These are phyloP conservation scores for Ophiodon elongatus DNA, from an alignment of 2,113 vertebrate species.

Conservation along the genomic window DNA sequence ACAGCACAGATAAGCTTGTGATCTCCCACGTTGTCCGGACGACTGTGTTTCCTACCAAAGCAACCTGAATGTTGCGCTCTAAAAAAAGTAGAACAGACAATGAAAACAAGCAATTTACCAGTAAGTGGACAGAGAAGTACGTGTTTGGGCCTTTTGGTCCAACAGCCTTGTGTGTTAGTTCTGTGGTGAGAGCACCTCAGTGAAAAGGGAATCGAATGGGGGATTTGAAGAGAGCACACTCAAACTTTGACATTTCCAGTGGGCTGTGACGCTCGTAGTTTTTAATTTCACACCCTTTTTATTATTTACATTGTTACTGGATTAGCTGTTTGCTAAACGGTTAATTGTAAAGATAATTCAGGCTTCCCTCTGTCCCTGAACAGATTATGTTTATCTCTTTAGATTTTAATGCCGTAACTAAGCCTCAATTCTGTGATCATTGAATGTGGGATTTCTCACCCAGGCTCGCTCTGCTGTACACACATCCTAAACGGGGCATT, in stretches of 20 bases:
- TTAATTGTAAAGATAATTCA: not conserved
- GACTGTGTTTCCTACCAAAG: constrained; percentile 1
- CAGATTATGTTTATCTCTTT: not conserved
- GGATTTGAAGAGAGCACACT: constrained; percentile 43
- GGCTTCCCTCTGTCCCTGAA: not conserved
- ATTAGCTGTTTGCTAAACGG: not conserved
- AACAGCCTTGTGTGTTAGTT: constrained; percentile 32
- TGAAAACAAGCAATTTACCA: constrained; percentile 39
- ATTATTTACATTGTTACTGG: no score
- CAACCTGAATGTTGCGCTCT: constrained; percentile 9
- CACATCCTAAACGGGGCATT: not conserved
- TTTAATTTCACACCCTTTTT: no score
- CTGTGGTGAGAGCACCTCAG: constrained; percentile 18
- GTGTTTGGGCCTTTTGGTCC: constrained; percentile 31
- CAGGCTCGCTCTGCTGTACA: not conserved
- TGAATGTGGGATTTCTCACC: not conserved
- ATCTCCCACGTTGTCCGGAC: constrained; percentile 3
- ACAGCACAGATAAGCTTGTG: not conserved
- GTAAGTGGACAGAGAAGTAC: constrained; percentile 43
- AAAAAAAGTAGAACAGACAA: constrained; percentile 34
- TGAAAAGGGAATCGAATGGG: constrained; percentile 57
- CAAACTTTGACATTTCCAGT: constrained; percentile 49
- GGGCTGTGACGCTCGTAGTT: constrained; percentile 1
- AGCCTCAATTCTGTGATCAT: not conserved
- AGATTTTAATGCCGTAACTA: not conserved